Percentiles rank a stretch among this genome's conserved stretches.
These are phyloP conservation scores for Leptinotarsa rubiginosa DNA, from an alignment of 2,888 invertebrate genomes.

Conservation along the genomic window DNA sequence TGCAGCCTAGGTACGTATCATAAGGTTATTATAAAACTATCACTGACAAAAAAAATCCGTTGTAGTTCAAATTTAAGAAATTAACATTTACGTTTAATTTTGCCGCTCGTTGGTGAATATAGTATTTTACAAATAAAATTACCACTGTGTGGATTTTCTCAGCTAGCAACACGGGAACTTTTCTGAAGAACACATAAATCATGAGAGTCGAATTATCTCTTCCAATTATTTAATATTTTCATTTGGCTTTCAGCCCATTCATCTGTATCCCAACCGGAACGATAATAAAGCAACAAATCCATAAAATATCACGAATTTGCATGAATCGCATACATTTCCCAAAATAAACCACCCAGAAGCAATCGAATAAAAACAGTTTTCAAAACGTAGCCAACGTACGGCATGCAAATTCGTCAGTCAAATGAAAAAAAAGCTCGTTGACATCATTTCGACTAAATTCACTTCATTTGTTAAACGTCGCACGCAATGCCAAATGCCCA, in stretches of 20 bases:
- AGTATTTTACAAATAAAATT: too few relatives aligned
- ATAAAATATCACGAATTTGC: conserved; percentile 23
- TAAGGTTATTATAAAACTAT: too few relatives aligned
- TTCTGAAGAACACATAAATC: too few relatives aligned
- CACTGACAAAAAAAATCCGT: too few relatives aligned
- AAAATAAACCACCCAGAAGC: conserved; percentile 15
- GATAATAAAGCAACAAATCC: conserved; percentile 6
- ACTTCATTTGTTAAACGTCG: conserved; percentile 49
- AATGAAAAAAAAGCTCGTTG: conserved; percentile 39
- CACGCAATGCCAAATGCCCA: conserved; percentile 44
- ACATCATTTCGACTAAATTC: conserved; percentile 45
- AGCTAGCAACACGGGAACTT: too few relatives aligned
- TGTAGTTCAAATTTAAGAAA: too few relatives aligned
- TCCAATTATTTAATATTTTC: background rate
- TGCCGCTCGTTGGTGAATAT: too few relatives aligned
- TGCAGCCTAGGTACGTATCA: too few relatives aligned
- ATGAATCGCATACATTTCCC: conserved; percentile 14
- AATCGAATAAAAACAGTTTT: conserved; percentile 19
- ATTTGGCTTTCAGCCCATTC: background rate
- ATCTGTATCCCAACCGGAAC: background rate
- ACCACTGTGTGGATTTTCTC: too few relatives aligned
- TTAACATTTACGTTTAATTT: too few relatives aligned
- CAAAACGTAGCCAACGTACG: conserved; percentile 11
- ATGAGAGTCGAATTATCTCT: background rate
- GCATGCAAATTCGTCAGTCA: conserved; percentile 40